Evolutionary conservation across 1,140 invertebrate genomes (phyloP).

Genomic region (Heliconius eleuchia): DNA sequence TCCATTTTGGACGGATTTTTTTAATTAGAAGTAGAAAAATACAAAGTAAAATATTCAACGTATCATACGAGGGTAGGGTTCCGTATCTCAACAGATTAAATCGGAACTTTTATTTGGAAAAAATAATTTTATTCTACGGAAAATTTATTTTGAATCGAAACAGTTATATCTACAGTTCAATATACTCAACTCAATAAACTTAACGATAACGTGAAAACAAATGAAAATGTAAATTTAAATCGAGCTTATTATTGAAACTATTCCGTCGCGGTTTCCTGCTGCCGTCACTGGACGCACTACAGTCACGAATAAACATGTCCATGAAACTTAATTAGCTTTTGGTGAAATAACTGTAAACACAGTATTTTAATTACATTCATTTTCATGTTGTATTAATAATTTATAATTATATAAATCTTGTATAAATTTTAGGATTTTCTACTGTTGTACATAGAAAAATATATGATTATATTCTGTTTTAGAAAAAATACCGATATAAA

Average conservation of each 20-base stretch:
- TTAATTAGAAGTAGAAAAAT: background rate
- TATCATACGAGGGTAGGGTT: too few relatives aligned
- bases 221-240: slow-evolving; percentile 29
- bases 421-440: background rate
- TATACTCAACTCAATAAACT: background rate
- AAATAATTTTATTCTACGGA: too few relatives aligned
- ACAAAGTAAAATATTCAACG: too few relatives aligned
- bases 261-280: slow-evolving; percentile 25
- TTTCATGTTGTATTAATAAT: slow-evolving; percentile 1
- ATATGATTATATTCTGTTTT: background rate
- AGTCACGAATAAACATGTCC: slow-evolving; percentile 35
- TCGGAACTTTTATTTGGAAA: too few relatives aligned
- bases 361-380: slow-evolving; percentile 29
- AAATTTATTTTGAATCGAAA: too few relatives aligned
- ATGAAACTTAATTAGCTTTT: slow-evolving; percentile 33
- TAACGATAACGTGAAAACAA: slow-evolving; percentile 16
- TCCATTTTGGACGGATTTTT: too few relatives aligned
- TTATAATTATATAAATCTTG: slow-evolving; percentile 1
- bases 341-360: slow-evolving; percentile 24
- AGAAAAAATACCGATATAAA: too few relatives aligned
- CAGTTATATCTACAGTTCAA: background rate
- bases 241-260: slow-evolving; percentile 27
- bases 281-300: slow-evolving; percentile 22
- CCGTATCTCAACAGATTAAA: too few relatives aligned
- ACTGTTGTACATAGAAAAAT: background rate